Evolutionary conservation across 2,888 invertebrate species (phyloP), one percentile per base, ranked within the genome.

Genomic region (Pristionchus arcanus): DNA sequence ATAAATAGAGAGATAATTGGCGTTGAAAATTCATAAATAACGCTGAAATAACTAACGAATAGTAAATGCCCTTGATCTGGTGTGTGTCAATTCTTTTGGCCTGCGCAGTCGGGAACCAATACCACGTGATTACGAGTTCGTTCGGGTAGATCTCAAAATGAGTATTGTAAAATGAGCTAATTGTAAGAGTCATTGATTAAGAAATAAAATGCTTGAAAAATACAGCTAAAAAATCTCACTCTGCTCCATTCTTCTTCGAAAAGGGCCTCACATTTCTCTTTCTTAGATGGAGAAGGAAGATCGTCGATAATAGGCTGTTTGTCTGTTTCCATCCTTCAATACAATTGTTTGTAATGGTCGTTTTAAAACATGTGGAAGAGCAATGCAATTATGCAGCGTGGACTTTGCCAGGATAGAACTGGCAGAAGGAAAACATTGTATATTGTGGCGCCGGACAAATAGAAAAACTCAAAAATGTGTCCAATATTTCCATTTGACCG

Each of bases 11-110:
- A 31, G 11, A 71, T 2, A 68, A 25, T 37, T 4, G 21, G 28
- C 63, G 55, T 34, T 34, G 16, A 37, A 5, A 15, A 34, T n/a
- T n/a, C n/a, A n/a, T n/a, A n/a, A n/a, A n/a, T n/a, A n/a, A n/a
- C n/a, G n/a, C n/a, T n/a, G 13, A 74, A 37, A 37, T 15, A 74
- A 34, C 34, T 13, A n/a, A 59, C 63, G 68, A 25, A 28, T 88
- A 91, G 63, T 90, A 91, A 53, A 91, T 63, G 13, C 84, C 91
- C n/a, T 71, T 59, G 49, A 91, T 91, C 21, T 31, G 28, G 5
- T 42, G 19, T 3, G 37, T 63, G 34, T 77, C 34, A 9, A 89
- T 34, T 85, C 89, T 49, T 81, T 89, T n/a, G 86, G n/a, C 34
- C 66, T 31, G 21, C 53, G 81, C 90, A 19, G 88, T 81, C 15